Percentiles rank a stretch among this genome's conserved stretches.
phyloP scores from a whole-genome alignment of 2,113 vertebrate genomes.

The Chelonoidis abingdonii region DNA sequence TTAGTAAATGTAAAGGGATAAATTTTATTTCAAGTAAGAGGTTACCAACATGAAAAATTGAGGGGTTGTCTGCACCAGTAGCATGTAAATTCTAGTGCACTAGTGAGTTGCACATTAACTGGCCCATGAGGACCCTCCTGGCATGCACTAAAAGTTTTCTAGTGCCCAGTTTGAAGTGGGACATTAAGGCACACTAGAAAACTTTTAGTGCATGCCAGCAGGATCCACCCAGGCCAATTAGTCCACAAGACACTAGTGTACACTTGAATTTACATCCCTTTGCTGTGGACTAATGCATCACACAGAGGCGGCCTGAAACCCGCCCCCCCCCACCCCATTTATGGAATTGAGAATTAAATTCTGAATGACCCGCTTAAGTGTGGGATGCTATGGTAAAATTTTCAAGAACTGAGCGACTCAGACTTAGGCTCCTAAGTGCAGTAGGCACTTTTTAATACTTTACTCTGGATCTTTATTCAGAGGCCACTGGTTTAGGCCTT shows the following conservation, averaged over 20 bases:
- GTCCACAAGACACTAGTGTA: neutral
- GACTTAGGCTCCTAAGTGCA: neutral
- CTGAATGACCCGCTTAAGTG: neutral
- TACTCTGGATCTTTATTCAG: neutral
- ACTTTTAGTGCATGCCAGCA: neutral
- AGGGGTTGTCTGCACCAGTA: neutral
- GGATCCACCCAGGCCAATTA: neutral
- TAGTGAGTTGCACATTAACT: neutral
- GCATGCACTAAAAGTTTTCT: neutral
- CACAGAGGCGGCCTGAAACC: neutral
- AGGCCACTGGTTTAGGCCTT: conserved; percentile 35
- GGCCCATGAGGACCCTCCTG: neutral
- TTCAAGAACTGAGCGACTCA: neutral
- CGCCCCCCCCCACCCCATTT: neutral
- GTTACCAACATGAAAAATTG: neutral
- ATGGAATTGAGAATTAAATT: neutral
- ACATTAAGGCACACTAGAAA: neutral
- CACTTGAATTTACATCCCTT: neutral
- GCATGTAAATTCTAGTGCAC: neutral
- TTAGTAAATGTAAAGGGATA: neutral
- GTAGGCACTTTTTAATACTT: neutral
- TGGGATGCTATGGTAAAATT: rapidly evolving
- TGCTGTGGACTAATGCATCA: neutral
- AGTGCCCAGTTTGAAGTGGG: neutral
- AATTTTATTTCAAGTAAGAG: neutral